These are phyloP conservation scores for Uloborus plumipes DNA, from an alignment of 2,888 invertebrate genomes.

Conservation along the genomic window DNA sequence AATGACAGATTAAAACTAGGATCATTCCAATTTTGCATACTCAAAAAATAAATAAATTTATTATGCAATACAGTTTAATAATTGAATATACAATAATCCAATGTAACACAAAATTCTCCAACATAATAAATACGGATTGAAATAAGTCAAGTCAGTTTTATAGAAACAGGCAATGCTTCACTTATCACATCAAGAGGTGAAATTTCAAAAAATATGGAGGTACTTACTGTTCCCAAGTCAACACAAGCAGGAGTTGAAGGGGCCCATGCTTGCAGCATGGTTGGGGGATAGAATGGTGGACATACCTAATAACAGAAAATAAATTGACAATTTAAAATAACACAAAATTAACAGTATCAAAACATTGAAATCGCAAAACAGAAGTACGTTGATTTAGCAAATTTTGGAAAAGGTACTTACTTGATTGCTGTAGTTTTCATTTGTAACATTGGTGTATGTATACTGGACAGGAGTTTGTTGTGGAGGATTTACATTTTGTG, in stretches of 20 bases:
- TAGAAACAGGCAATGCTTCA: too few species aligned
- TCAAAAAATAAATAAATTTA: too few species aligned
- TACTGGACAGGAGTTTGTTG: conserved; percentile 60
- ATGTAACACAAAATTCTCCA: too few species aligned
- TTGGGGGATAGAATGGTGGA: conserved; percentile 68
- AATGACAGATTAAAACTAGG: too few species aligned
- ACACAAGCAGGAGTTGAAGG: conserved; percentile 66
- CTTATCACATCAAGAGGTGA: conserved; percentile 1
- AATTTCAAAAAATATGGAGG: neutral
- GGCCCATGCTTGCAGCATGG: conserved; percentile 67
- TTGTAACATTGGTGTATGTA: conserved; percentile 64
- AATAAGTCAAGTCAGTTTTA: too few species aligned
- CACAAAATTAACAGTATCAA: neutral
- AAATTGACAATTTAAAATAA: neutral
- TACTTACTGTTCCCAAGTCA: conserved; percentile 68
- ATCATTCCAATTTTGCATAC: too few species aligned
- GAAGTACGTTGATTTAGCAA: neutral
- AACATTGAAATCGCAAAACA: neutral
- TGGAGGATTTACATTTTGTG: conserved; percentile 66
- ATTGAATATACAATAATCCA: too few species aligned
- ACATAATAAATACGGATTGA: too few species aligned
- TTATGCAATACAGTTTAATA: too few species aligned
- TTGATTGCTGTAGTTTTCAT: conserved; percentile 60
- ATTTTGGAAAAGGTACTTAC: conserved; percentile 19
- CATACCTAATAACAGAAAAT: conserved; percentile 60